phyloP scores from a whole-genome alignment of 2,113 vertebrate genomes.

The Eulemur macaco region DNA sequence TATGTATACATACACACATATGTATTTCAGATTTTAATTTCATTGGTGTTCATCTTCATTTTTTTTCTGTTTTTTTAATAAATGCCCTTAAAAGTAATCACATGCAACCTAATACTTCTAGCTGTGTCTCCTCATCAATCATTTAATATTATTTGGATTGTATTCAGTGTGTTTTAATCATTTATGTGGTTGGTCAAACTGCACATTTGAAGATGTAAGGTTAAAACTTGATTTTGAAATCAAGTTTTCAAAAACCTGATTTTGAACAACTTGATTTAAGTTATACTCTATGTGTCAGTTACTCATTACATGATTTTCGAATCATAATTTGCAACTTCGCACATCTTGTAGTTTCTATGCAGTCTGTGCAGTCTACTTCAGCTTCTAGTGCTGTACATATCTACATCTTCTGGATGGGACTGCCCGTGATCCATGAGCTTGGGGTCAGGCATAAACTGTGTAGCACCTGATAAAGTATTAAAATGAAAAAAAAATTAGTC shows the following conservation, averaged over 20 bases:
- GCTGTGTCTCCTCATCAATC: not conserved
- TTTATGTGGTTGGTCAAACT: slow-evolving; percentile 30
- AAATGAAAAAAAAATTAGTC: slow-evolving; percentile 56
- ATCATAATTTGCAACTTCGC: slow-evolving; percentile 71
- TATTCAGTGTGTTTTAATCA: slow-evolving; percentile 44
- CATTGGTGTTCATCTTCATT: not conserved
- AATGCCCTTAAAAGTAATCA: not conserved
- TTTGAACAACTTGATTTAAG: slow-evolving; percentile 65
- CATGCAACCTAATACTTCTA: not conserved
- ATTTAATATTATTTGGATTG: slow-evolving; percentile 9
- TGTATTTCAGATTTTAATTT: slow-evolving; percentile 42
- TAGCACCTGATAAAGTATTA: slow-evolving; percentile 75
- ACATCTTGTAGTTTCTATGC: slow-evolving; percentile 46
- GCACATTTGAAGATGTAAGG: slow-evolving; percentile 55
- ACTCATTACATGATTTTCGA: slow-evolving; percentile 64
- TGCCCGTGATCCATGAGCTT: slow-evolving; percentile 91
- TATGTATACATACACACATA: not conserved
- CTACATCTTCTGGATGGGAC: slow-evolving; percentile 90
- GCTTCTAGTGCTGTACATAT: slow-evolving; percentile 94
- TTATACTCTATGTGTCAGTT: slow-evolving; percentile 50
- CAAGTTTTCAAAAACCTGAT: too few species aligned
- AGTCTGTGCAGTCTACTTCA: slow-evolving; percentile 78
- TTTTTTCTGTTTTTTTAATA: not conserved
- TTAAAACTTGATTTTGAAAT: slow-evolving; percentile 59
- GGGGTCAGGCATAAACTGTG: slow-evolving; percentile 85